These are phyloP conservation scores for Sisor rabdophorus DNA, from an alignment of 2,113 vertebrate genomes.

Conservation along the genomic window DNA sequence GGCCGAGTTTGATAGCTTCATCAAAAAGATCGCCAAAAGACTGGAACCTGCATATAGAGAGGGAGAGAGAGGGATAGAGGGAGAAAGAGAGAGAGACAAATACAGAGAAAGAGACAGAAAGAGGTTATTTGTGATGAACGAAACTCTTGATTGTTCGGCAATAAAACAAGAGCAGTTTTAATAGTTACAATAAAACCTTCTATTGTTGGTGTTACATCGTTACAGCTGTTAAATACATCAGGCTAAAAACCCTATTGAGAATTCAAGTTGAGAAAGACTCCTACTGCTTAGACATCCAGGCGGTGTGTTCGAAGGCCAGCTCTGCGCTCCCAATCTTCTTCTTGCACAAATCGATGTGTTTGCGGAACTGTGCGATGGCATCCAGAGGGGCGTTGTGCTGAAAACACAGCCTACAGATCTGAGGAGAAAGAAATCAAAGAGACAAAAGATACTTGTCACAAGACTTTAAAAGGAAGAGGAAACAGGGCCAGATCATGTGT, in stretches of 20 bases:
- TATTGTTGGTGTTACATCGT: not conserved
- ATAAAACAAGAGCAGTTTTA: not conserved
- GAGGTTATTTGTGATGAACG: no score
- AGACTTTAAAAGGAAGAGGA: not conserved
- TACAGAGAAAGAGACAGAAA: not conserved
- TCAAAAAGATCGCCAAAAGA: constrained; percentile 97
- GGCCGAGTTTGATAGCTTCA: constrained; percentile 94
- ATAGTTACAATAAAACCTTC: not conserved
- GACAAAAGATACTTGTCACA: not conserved
- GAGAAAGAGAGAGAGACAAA: not conserved
- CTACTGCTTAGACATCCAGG: constrained; percentile 99
- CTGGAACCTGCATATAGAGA: constrained; percentile 79
- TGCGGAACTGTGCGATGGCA: constrained; percentile 95
- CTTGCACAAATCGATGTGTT: constrained; percentile 95
- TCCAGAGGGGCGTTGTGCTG: constrained; percentile 96
- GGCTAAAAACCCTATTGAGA: not conserved
- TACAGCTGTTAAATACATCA: not conserved
- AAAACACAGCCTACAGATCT: constrained; percentile 98
- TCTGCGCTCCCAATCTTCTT: constrained; percentile 97
- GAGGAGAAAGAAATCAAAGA: constrained; percentile 23
- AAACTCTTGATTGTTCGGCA: no score
- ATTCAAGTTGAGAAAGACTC: constrained; percentile 35
- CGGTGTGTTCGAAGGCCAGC: constrained; percentile 89
- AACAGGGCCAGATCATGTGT: constrained; percentile 15
- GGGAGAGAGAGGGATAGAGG: no score